Evolutionary conservation across 2,888 invertebrate genomes (phyloP), one percentile per base, ranked within the genome.

Genomic region (Drosophila algonquin): DNA sequence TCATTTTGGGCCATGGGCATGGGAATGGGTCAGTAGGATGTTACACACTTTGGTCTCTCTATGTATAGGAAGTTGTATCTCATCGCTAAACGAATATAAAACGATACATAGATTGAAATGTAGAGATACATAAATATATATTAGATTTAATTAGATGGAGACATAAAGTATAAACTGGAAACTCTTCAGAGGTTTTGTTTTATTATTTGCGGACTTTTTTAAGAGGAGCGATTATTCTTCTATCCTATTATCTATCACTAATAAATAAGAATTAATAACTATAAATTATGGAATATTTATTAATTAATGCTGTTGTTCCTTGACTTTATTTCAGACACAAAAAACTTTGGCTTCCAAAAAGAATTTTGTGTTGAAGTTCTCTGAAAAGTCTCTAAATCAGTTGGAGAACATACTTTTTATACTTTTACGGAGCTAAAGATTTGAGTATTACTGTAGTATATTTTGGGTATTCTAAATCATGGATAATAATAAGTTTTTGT

Each of bases 11-110:
- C 10, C 10, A 10, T 10, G 32, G 32, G 68, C 46, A 47, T 57
- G 69, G 51, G 67, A 68, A 57, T 67, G 65, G 68, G 45, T 56
- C 35, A 51, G 56, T 68, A 67, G 65, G 57, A 55, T 56, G 65
- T 51, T 51, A 56, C 27, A 6, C 40, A 56, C 35, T 51, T 51
- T 9, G 50, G 16, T 9, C 67, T 50, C 24, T 50, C 18, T 45
- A 55, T 3, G 21, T 65, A 54, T 54, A 50, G 55, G 9, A 50
- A 53, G 35, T 40, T 32, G n/a, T 60, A 60, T 63, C 21, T 63
- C 52, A 46, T 21, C 4, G 7, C 40, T 40, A 40, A 40, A 40
- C n/a, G 40, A 40, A 40, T 6, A 40, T 40, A 40, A 40, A 40
- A 40, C 40, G 40, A 40, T 40, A 6, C 40, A 2, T 2, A 40